Base-by-base conservation (phyloP, 2,113 vertebrate species). In the Scolopax mira region DNA sequence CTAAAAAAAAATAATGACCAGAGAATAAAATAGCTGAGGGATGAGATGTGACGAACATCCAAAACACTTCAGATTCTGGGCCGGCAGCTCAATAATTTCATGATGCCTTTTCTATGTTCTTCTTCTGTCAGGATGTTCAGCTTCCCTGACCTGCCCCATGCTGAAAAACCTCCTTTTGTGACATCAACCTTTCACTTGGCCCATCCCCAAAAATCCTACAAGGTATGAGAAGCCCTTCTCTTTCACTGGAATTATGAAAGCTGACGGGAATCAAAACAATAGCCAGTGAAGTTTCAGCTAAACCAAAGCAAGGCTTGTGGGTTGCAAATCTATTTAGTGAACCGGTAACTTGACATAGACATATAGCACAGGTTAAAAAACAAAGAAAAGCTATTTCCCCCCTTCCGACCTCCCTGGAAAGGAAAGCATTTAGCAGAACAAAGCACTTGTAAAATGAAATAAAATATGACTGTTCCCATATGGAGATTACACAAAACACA, bases 381-480 rank as follows among this genome's bases (percentile, higher is more conserved):
- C 69, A 93, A 92, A 93, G 39, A 74, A 93, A 96, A 90, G 75
- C 85, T 73, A 13, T 73, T 92, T 84, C 51, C 6, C 3, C 52
- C 31, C 65, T 86, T 90, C 83, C 48, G 4, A 66, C 46, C 67
- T 94, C 35, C 52, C 42, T 35, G 37, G 58, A 75, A 94, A 93
- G 31, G 46, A 77, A 94, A 84, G 58, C 39, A 85, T 94, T 73
- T 67, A 88, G 64, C 82, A 91, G 48, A 95, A 93, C 33, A 90
- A 83, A 88, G 61, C 0, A 0, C 18, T n/a, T 89, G 81, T 88
- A 92, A 94, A 89, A 88, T 83, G 57, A 89, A 96, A 93, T 89
- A 96, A 96, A 72, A 96, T 75, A 85, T 75, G 94, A 94, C 78
- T 80, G 65, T 93, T 97, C 48, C 67, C 81, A 89, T 87, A 91